phyloP scores from a whole-genome alignment of 2,113 vertebrate genomes.

The Panurus biarmicus region DNA sequence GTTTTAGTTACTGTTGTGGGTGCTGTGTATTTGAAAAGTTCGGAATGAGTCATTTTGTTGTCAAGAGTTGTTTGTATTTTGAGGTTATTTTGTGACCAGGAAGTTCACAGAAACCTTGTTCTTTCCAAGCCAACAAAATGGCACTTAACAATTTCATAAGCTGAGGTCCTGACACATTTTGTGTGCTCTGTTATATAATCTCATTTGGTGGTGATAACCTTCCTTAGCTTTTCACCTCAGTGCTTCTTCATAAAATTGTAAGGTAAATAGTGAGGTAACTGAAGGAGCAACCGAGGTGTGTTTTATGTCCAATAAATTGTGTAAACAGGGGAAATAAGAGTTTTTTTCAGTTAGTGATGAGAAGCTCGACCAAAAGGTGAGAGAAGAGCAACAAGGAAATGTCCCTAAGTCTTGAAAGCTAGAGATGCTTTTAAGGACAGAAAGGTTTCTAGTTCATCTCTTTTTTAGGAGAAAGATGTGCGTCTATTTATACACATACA shows the following conservation, averaged over 20 bases:
- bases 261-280: neutral
- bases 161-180: neutral
- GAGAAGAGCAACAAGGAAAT: neutral
- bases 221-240: neutral
- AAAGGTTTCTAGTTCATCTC: neutral
- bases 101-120: neutral
- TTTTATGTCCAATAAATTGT: constrained; percentile 3
- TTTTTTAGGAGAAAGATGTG: neutral
- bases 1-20: accelerated
- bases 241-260: constrained; percentile 5
- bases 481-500: neutral
- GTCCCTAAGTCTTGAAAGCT: neutral
- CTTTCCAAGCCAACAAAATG: neutral
- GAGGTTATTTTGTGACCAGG: neutral
- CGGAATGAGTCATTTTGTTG: neutral
- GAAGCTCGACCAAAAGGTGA: neutral
- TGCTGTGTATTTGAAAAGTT: neutral
- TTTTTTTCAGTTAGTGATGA: neutral
- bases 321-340: neutral
- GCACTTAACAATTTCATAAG: neutral
- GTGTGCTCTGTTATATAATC: neutral
- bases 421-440: neutral
- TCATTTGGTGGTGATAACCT: neutral
- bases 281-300: neutral
- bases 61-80: neutral